Conservation (phyloP, 2,888 invertebrate species). For the Melitaea athalia region DNA sequence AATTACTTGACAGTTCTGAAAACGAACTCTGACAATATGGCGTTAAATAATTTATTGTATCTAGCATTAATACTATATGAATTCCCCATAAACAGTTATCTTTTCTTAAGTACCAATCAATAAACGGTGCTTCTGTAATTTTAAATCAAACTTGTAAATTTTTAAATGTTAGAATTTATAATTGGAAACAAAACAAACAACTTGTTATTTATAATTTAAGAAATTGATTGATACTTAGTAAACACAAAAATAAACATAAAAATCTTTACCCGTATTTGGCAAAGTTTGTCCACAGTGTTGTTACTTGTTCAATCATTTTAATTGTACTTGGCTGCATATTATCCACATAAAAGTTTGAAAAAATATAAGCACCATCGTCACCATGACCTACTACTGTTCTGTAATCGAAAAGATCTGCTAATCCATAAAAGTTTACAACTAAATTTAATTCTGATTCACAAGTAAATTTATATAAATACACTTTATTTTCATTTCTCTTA, state of each 20-base stretch:
- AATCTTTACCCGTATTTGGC: slow-evolving; percentile 58
- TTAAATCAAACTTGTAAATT: no score
- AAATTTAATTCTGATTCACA: slow-evolving; percentile 58
- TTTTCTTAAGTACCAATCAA: neutral
- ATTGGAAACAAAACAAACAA: no score
- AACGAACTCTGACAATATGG: no score
- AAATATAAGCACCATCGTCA: slow-evolving; percentile 43
- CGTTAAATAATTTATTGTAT: no score
- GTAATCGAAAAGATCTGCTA: slow-evolving; percentile 23
- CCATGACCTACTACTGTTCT: slow-evolving; percentile 27
- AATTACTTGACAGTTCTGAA: no score
- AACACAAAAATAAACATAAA: neutral
- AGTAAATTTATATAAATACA: slow-evolving; percentile 58
- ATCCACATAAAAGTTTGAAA: slow-evolving; percentile 44
- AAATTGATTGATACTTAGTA: no score
- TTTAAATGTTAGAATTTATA: no score
- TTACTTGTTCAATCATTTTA: slow-evolving; percentile 53
- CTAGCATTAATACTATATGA: neutral
- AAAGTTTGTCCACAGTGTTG: slow-evolving; percentile 60
- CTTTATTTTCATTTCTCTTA: slow-evolving; percentile 46
- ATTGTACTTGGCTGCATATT: slow-evolving; percentile 51
- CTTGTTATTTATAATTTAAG: no score
- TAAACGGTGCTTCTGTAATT: no score
- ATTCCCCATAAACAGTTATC: no score
- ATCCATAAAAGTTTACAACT: slow-evolving; percentile 30